These are phyloP conservation scores for Nasonia vitripennis DNA, from an alignment of 1,140 invertebrate species.

Conservation along the genomic window DNA sequence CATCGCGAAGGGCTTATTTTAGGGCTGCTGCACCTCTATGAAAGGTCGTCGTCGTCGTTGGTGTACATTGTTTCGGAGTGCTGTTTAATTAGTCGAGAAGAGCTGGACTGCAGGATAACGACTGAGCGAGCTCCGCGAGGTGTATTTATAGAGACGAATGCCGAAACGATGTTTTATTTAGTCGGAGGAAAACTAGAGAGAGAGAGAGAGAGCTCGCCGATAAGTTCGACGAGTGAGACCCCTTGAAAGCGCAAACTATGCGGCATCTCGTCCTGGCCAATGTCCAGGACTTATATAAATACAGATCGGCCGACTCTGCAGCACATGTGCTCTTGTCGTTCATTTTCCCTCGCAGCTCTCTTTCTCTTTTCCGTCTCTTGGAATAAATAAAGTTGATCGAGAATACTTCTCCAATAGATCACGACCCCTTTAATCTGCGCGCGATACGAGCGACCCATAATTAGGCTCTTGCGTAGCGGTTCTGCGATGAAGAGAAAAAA, in stretches of 20 bases:
- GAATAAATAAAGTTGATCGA: background rate
- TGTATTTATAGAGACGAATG: conserved; percentile 11
- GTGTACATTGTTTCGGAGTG: no score
- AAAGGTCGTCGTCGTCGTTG: no score
- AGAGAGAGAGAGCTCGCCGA: background rate
- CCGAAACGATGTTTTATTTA: conserved; percentile 41
- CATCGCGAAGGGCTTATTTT: conserved; percentile 10
- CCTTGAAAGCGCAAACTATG: background rate
- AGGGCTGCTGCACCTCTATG: background rate
- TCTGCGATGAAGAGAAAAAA: background rate
- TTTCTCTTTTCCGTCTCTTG: background rate
- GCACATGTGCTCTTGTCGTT: conserved; percentile 29
- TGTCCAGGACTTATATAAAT: conserved; percentile 52
- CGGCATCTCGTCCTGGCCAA: conserved; percentile 29
- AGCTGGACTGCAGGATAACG: no score
- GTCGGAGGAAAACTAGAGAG: background rate
- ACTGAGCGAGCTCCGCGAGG: background rate
- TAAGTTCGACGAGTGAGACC: background rate
- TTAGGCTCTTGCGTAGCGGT: background rate
- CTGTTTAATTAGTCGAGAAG: no score
- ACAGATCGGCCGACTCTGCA: background rate
- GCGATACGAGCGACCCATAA: no score
- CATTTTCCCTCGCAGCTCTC: background rate
- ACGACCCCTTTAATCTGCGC: background rate
- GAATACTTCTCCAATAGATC: background rate